phyloP scores from a whole-genome alignment of 1,140 invertebrate genomes.

The Akabosia matsudoensis region DNA sequence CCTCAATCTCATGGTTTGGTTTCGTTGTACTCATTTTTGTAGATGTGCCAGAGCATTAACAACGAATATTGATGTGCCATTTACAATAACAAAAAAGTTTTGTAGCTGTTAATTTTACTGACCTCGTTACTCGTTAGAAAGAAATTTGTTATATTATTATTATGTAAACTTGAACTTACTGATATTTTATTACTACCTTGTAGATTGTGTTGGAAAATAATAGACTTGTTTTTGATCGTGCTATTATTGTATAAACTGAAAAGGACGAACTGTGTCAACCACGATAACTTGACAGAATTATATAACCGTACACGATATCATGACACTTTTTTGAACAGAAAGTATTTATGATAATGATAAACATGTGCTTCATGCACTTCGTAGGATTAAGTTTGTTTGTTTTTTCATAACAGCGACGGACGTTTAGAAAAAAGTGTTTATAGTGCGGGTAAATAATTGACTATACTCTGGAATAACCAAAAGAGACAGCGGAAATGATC shows the following conservation, averaged over 20 bases:
- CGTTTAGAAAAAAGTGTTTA: too few relatives aligned
- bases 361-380: too few relatives aligned
- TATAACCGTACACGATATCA: too few relatives aligned
- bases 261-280: background rate
- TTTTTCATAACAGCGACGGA: too few relatives aligned
- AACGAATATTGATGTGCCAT: slow-evolving; percentile 4
- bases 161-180: too few relatives aligned
- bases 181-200: background rate
- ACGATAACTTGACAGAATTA: background rate
- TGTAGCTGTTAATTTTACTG: background rate
- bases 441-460: background rate
- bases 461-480: too few relatives aligned
- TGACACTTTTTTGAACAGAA: too few relatives aligned
- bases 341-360: too few relatives aligned
- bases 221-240: background rate
- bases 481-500: background rate
- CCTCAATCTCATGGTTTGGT: background rate
- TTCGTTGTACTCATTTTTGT: background rate
- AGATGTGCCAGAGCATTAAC: slow-evolving; percentile 11
- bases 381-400: too few relatives aligned
- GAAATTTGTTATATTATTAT: background rate
- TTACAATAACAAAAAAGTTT: background rate
- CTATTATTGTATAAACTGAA: background rate
- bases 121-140: background rate
- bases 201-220: background rate